phyloP scores from a whole-genome alignment of 2,113 vertebrate genomes.

The Corydoras maculifer region DNA sequence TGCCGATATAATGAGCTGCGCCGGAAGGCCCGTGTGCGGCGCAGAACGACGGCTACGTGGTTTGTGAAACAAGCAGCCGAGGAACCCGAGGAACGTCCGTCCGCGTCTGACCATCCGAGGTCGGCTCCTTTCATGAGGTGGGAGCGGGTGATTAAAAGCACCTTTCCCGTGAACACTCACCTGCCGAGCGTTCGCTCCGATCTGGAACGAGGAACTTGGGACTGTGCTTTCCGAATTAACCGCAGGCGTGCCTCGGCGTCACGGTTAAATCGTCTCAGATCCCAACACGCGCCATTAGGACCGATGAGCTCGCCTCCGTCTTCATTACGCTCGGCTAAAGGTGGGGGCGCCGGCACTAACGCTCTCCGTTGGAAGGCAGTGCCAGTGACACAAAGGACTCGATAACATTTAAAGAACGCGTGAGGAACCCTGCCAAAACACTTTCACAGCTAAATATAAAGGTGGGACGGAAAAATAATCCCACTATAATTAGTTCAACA shows the following conservation, averaged over 20 bases:
- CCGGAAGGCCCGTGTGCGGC: neutral
- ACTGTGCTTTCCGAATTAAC: conserved; percentile 11
- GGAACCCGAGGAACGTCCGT: too few species aligned
- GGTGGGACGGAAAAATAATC: conserved; percentile 16
- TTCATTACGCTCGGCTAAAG: conserved; percentile 29
- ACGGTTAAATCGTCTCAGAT: conserved; percentile 32
- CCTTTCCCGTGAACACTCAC: neutral
- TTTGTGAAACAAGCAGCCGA: neutral
- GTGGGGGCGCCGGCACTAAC: conserved; percentile 35
- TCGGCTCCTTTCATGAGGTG: too few species aligned
- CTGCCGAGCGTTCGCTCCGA: neutral
- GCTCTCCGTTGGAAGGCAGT: conserved; percentile 39
- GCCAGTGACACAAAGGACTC: conserved; percentile 46
- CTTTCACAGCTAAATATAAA: conserved; percentile 41
- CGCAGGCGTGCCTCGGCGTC: conserved; percentile 16
- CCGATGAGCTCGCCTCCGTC: conserved; percentile 32
- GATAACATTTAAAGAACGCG: conserved; percentile 47
- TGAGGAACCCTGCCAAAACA: conserved; percentile 39
- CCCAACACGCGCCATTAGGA: conserved; percentile 30
- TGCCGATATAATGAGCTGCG: conserved; percentile 8
- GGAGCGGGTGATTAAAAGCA: neutral
- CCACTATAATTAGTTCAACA: conserved; percentile 33
- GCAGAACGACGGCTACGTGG: neutral
- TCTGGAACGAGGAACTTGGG: conserved; percentile 19
- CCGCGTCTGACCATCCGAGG: too few species aligned